phyloP scores from a whole-genome alignment of 2,113 vertebrate species.

The Rhea pennata region DNA sequence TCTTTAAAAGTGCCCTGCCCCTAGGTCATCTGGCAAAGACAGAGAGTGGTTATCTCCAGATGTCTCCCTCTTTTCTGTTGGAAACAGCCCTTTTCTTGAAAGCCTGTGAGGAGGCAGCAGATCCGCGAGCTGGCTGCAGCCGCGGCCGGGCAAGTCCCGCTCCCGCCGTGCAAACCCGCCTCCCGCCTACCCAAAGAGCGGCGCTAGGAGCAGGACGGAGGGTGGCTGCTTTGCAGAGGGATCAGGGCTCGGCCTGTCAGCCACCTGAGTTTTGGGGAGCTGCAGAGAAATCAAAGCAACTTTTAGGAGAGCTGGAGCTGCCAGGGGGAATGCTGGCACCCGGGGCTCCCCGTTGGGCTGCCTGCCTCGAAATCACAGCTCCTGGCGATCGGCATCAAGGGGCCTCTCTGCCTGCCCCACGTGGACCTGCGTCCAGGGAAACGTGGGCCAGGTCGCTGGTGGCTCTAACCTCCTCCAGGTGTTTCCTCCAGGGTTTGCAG shows the following conservation, averaged over 20 bases:
- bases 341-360: neutral
- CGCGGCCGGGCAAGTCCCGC: neutral
- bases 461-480: too few species aligned
- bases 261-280: neutral
- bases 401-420: too few species aligned
- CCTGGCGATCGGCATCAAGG: rapidly evolving
- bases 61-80: neutral
- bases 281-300: neutral
- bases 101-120: neutral
- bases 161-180: too few species aligned
- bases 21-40: neutral
- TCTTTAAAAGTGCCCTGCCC: neutral
- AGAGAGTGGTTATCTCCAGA: neutral
- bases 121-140: neutral
- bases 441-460: too few species aligned
- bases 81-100: neutral
- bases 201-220: neutral
- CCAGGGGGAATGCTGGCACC: neutral
- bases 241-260: neutral
- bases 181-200: neutral
- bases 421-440: neutral
- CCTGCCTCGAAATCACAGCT: neutral
- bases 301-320: neutral
- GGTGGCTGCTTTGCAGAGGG: neutral
- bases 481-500: too few species aligned